A percentile compares a stretch with the other conserved stretches of the same genome.
Conservation (phyloP, 1,140 invertebrate genomes). For the Schmidtea mediterranea region DNA sequence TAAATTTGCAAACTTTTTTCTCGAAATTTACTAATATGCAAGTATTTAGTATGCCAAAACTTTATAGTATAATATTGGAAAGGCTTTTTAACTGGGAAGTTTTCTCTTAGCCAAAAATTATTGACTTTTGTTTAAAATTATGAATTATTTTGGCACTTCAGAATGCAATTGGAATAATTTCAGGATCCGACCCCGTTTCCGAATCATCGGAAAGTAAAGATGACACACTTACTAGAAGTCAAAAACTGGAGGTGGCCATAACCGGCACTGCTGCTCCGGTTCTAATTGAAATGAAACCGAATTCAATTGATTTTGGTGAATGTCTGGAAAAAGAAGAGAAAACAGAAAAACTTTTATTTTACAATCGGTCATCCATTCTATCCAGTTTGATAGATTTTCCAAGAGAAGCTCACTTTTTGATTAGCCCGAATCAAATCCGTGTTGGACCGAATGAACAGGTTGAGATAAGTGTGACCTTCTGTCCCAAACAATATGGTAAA, state of each 20-base stretch:
- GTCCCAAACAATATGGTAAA: conserved; percentile 12
- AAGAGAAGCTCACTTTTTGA: conserved; percentile 21
- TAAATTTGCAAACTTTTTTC: no score
- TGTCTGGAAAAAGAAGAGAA: conserved; percentile 20
- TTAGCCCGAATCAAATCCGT: conserved; percentile 17
- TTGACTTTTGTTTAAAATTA: no score
- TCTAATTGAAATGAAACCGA: conserved; percentile 16
- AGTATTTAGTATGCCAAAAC: no score
- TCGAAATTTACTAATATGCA: no score
- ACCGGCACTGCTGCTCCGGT: conserved; percentile 25
- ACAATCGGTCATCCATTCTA: conserved; percentile 18
- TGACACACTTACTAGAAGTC: no score
- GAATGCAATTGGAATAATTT: no score
- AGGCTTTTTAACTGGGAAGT: no score
- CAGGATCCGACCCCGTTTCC: no score
- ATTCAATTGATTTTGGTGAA: conserved; percentile 19
- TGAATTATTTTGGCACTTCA: no score
- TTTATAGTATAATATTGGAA: no score
- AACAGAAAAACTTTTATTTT: conserved; percentile 16
- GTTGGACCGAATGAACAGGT: conserved; percentile 13
- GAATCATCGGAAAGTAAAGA: no score
- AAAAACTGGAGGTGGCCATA: conserved; percentile 18
- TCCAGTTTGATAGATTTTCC: conserved; percentile 19
- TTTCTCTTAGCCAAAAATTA: no score
- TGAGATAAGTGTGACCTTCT: conserved; percentile 16